Evolutionary conservation across 1,140 invertebrate genomes (phyloP), one percentile per base, ranked within the genome.

Genomic region (Panagrolaimus sp.): DNA sequence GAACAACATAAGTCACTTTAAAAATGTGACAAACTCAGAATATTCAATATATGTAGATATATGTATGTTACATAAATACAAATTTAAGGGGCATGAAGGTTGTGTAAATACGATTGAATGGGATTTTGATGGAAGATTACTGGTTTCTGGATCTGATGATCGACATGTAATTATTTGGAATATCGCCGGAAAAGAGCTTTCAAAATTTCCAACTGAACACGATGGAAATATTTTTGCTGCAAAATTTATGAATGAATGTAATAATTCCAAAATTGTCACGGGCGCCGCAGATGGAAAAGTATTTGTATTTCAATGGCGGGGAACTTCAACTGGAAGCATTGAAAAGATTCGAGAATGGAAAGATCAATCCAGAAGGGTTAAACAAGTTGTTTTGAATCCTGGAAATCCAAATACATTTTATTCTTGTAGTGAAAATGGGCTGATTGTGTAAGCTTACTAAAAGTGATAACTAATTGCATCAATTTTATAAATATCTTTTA

Each of bases 241-340:
- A 12, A 58, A 58, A 17, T 58, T 58, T 21, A 21, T 58, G 52
- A 58, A 58, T 21, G 15, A 58, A 58, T 58, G 52, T 28, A 58
- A 58, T 58, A 28, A 58, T 58, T 58, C 52, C 2, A 58, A 58
- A 28, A 58, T 58, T 58, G n/a, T 26, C 8, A 58, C 15, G 1
- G 52, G 52, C 14, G 52, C 52, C 4, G 52, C 52, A 21, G 52
- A 58, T 17, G 52, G 52, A 21, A 17, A 12, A 26, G 52, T 58
- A 12, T 26, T 17, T 6, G 52, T 58, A n/a, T 12, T n/a, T 58
- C 52, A 58, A 17, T 58, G 52, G 52, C 52, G 52, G 1, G 28
- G 28, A 21, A 58, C 52, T 12, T 21, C 21, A 21, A n/a, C 10
- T 28, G 52, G 52, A 8, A 28, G 21, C 12, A 28, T 58, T 58